Evolutionary conservation across 2,113 vertebrate genomes (phyloP).

Genomic region (Glaucidium brasilianum): DNA sequence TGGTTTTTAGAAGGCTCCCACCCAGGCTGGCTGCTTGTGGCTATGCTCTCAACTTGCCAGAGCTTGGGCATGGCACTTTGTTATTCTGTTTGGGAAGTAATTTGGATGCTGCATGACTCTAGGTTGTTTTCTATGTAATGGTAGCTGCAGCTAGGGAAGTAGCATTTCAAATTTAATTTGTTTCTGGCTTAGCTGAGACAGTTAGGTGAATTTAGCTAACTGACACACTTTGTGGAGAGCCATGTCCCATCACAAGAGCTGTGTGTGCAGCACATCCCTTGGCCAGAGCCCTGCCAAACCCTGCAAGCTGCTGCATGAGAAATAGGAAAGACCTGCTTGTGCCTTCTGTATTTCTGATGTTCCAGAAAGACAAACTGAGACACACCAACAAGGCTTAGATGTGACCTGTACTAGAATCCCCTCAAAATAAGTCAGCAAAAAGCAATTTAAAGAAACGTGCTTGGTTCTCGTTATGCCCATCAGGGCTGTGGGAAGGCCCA

Average conservation of each 20-base stretch:
- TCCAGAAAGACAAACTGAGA: not conserved
- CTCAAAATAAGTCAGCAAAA: not conserved
- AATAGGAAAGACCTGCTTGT: not conserved
- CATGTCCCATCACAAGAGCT: not conserved
- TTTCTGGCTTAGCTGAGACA: not conserved
- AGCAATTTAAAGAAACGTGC: not conserved
- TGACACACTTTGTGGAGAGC: not conserved
- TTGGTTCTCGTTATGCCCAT: not conserved
- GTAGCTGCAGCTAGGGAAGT: not conserved
- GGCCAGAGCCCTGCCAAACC: not conserved
- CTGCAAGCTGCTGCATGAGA: not conserved
- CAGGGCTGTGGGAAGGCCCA: rapidly evolving
- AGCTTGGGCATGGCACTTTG: not conserved
- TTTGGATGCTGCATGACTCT: not conserved
- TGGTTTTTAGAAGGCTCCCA: not conserved
- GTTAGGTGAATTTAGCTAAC: not conserved
- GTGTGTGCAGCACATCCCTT: not conserved
- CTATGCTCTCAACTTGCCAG: not conserved
- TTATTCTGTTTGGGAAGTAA: not conserved
- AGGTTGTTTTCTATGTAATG: not conserved
- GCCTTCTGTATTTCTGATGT: not conserved
- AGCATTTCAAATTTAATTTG: not conserved
- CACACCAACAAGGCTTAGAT: not conserved
- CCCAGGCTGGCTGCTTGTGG: not conserved
- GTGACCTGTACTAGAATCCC: not conserved